Percentiles rank a stretch among this genome's conserved stretches.
These are phyloP conservation scores for Chymomyza caudatula DNA, from an alignment of 2,888 invertebrate genomes.

Conservation along the genomic window DNA sequence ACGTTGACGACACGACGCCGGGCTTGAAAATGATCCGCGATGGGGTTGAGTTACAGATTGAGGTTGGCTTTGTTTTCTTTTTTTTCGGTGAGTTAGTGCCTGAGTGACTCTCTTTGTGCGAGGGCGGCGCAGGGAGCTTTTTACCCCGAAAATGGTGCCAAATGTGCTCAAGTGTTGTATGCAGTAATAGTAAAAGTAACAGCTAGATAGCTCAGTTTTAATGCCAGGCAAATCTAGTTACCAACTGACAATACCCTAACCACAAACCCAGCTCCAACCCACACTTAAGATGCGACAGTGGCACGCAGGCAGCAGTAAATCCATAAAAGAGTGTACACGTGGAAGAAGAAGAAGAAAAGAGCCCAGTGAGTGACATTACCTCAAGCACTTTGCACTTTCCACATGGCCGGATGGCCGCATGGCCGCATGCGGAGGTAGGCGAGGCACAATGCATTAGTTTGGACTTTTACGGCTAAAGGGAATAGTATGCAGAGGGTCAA, in stretches of 20 bases:
- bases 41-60: not conserved
- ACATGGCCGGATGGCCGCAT: not conserved
- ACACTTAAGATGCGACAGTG: not conserved
- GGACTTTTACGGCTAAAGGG: not conserved
- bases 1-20: constrained; percentile 48
- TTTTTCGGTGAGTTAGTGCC: not conserved
- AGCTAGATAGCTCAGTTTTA: not conserved
- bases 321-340: not conserved
- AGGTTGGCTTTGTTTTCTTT: not conserved
- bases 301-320: not conserved
- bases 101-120: not conserved
- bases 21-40: not conserved
- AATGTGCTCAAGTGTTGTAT: constrained; percentile 26
- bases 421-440: not conserved
- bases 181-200: not conserved
- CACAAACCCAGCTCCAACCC: not conserved
- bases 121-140: not conserved
- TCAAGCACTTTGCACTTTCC: not conserved
- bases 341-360: not conserved
- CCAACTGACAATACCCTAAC: not conserved
- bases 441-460: not conserved
- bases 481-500: not conserved
- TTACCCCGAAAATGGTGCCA: constrained; percentile 17
- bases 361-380: not conserved
- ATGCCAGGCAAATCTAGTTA: not conserved